Evolutionary conservation across 2,888 invertebrate species (phyloP).

Genomic region (Dioctria linearis): DNA sequence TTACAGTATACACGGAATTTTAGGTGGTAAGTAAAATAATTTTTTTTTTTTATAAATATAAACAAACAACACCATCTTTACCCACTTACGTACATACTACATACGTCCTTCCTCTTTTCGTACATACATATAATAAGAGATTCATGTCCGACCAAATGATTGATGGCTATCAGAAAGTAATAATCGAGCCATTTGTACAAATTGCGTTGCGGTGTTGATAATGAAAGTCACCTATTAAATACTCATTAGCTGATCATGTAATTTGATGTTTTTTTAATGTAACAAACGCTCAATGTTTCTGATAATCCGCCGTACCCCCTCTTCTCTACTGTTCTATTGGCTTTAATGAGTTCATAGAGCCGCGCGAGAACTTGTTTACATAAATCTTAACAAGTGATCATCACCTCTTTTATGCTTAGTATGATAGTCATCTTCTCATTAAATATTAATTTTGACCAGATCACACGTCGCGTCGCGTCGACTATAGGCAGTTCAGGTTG

Average conservation of each 20-base stretch:
- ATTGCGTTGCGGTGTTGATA: neutral
- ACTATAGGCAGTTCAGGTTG: neutral
- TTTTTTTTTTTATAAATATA: neutral
- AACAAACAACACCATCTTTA: too few relatives aligned
- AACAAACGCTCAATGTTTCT: neutral
- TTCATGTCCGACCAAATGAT: neutral
- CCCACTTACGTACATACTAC: too few relatives aligned
- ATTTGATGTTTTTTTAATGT: neutral
- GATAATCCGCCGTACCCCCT: neutral
- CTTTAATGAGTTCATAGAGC: conserved; percentile 28
- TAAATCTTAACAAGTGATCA: conserved; percentile 49
- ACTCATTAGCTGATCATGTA: neutral
- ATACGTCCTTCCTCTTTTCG: too few relatives aligned
- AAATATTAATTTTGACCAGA: conserved; percentile 54
- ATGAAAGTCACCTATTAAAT: conserved; percentile 4
- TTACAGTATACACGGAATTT: conserved; percentile 93
- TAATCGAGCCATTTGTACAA: neutral
- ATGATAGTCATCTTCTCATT: conserved; percentile 52
- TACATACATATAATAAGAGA: too few relatives aligned
- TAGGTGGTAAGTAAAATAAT: conserved; percentile 78
- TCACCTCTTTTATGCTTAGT: neutral
- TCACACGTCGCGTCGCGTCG: conserved; percentile 6
- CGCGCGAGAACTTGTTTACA: conserved; percentile 47
- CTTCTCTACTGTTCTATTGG: neutral
- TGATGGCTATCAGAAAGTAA: conserved; percentile 9